Evolutionary conservation across 2,113 vertebrate species (phyloP).

Genomic region (Esox niger): DNA sequence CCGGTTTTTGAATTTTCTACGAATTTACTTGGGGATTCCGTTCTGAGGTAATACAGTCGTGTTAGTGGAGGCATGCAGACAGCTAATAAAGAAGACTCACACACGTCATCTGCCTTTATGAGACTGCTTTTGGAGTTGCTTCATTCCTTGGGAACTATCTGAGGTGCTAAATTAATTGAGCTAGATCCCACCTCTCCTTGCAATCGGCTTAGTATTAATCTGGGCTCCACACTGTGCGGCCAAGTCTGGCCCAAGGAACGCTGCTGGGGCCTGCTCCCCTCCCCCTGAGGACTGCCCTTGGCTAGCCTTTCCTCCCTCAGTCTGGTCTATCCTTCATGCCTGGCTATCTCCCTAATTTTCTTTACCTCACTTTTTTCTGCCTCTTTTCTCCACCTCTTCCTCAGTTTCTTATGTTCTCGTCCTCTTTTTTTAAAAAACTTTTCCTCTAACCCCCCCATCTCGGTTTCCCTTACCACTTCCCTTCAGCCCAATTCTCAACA

Average conservation of each 20-base stretch:
- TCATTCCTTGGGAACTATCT: constrained; percentile 57
- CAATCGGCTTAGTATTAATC: constrained; percentile 71
- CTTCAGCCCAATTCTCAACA: neutral
- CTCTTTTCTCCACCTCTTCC: neutral
- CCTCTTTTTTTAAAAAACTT: neutral
- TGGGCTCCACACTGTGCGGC: constrained; percentile 54
- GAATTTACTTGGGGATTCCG: neutral
- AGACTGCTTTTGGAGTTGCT: constrained; percentile 42
- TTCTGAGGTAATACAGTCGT: constrained; percentile 7
- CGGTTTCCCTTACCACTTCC: neutral
- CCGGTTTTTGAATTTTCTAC: constrained; percentile 13
- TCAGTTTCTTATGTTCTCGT: neutral
- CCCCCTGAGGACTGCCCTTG: constrained; percentile 41
- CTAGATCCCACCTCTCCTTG: constrained; percentile 61
- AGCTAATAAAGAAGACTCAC: constrained; percentile 11
- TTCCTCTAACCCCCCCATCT: neutral
- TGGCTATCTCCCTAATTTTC: neutral
- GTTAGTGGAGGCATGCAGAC: constrained; percentile 13
- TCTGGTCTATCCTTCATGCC: constrained; percentile 1
- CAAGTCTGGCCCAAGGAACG: constrained; percentile 46
- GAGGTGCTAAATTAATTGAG: constrained; percentile 69
- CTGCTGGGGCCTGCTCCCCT: constrained; percentile 39
- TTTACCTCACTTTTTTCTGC: neutral
- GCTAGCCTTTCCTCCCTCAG: constrained; percentile 14
- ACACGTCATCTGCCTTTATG: constrained; percentile 22